A percentile compares a stretch with the other conserved stretches of the same genome.
These are phyloP conservation scores for Piprites chloris DNA, from an alignment of 2,113 vertebrate species.

Conservation along the genomic window DNA sequence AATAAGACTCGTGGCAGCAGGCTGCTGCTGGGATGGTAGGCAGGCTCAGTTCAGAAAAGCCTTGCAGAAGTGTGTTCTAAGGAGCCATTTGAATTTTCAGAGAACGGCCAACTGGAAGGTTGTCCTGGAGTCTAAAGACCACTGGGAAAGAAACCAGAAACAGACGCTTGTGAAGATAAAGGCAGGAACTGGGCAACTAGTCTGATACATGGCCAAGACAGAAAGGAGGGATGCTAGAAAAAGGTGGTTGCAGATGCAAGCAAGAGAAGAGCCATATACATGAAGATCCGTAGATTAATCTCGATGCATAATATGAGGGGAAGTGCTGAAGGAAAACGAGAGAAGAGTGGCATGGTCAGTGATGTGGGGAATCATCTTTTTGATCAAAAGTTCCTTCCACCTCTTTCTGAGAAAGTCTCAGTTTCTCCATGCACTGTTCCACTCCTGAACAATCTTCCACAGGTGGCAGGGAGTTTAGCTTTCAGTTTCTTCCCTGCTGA, in stretches of 20 bases:
- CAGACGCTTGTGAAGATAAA: background rate
- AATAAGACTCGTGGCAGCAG: background rate
- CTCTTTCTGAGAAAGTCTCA: background rate
- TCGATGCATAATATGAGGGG: rapidly evolving
- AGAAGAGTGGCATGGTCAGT: background rate
- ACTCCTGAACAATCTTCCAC: too few species aligned
- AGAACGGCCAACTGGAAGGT: background rate
- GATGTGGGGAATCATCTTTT: background rate
- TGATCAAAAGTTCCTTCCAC: background rate
- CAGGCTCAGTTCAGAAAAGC: background rate
- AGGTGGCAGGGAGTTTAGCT: too few species aligned
- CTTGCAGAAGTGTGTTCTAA: background rate
- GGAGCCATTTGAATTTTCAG: constrained; percentile 12
- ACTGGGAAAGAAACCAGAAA: constrained; percentile 48
- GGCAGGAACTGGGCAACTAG: background rate
- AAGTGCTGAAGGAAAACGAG: background rate
- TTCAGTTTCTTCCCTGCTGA: too few species aligned
- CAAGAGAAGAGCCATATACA: background rate
- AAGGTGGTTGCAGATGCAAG: background rate
- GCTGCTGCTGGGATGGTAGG: background rate
- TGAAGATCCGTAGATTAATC: background rate
- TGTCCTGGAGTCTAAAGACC: constrained; percentile 26
- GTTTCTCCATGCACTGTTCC: too few species aligned
- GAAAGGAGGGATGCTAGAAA: background rate
- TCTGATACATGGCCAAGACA: background rate